phyloP scores from a whole-genome alignment of 2,888 invertebrate species.

The Platycheirus albimanus region DNA sequence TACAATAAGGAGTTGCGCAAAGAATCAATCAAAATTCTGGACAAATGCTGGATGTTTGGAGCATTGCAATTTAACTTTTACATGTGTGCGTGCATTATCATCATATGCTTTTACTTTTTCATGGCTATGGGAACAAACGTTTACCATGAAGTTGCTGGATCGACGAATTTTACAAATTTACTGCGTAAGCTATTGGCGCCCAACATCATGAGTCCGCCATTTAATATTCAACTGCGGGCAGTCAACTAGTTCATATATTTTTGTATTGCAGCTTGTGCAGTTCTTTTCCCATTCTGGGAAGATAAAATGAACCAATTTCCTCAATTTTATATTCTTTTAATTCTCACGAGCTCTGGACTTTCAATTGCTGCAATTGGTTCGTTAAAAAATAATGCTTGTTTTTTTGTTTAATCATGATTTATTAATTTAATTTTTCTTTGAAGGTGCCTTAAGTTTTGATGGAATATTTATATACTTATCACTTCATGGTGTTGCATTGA shows the following conservation, averaged over 20 bases:
- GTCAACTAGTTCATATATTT: not conserved
- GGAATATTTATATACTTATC: constrained; percentile 78
- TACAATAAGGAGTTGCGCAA: constrained; percentile 72
- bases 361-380: constrained; percentile 78
- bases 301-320: constrained; percentile 78
- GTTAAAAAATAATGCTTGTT: no score
- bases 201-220: no score
- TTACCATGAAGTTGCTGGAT: constrained; percentile 73
- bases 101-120: constrained; percentile 76
- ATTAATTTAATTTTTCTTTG: not conserved
- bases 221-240: no score
- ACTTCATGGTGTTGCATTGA: constrained; percentile 78
- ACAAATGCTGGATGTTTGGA: constrained; percentile 76
- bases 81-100: constrained; percentile 71
- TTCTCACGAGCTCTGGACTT: constrained; percentile 71
- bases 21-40: constrained; percentile 75
- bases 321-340: constrained; percentile 77
- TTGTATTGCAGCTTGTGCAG: constrained; percentile 76
- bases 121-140: constrained; percentile 75
- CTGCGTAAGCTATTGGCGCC: constrained; percentile 76
- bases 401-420: not conserved
- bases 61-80: constrained; percentile 77
- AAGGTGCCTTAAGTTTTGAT: constrained; percentile 79
- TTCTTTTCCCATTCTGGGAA: constrained; percentile 78
- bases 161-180: constrained; percentile 72